Conservation (phyloP, 2,797 vertebrate species). For the Amblyraja radiata region DNA sequence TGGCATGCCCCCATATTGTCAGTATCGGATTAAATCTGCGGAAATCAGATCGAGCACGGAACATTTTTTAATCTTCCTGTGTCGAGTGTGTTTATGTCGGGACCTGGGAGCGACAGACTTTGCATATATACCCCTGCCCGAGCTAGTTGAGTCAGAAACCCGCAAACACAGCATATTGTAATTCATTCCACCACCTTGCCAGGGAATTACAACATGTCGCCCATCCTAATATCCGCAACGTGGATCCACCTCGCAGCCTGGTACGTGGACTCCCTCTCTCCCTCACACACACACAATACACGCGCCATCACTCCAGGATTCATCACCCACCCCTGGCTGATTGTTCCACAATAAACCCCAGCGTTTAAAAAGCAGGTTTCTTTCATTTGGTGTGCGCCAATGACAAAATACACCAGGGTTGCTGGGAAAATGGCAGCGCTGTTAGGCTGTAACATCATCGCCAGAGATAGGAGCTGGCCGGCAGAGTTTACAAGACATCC, state of each 20-base stretch:
- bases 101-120: not conserved
- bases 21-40: not conserved
- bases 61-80: too few relatives aligned
- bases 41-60: not conserved
- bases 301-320: too few relatives aligned
- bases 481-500: too few relatives aligned
- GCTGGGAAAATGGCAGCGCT: conserved; percentile 12
- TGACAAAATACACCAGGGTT: not conserved
- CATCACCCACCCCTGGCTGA: too few relatives aligned
- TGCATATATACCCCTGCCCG: not conserved
- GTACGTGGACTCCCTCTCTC: too few relatives aligned
- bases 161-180: not conserved
- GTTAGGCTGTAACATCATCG: not conserved
- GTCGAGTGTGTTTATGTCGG: too few relatives aligned
- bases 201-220: conserved; percentile 29
- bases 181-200: not conserved
- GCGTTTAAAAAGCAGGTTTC: not conserved
- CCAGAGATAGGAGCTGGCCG: too few relatives aligned
- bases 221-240: not conserved
- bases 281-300: too few relatives aligned
- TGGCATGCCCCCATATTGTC: not conserved
- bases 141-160: too few relatives aligned
- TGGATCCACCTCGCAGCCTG: not conserved
- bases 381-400: not conserved
- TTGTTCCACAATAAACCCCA: too few relatives aligned